These are phyloP conservation scores for Ormia ochracea DNA, from an alignment of 2,888 invertebrate genomes.

Conservation along the genomic window DNA sequence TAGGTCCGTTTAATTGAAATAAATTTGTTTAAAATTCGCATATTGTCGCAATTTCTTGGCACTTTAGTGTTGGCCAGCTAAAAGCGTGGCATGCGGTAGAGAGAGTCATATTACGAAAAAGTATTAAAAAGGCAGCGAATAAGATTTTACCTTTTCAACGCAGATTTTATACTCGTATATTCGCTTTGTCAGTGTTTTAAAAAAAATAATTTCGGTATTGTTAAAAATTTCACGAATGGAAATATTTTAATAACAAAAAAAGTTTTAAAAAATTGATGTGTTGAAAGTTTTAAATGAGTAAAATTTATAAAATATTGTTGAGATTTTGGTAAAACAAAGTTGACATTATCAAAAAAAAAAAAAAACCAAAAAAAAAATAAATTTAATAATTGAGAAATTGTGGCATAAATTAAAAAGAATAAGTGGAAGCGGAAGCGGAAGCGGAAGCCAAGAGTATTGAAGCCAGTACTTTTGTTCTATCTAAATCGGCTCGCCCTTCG, in stretches of 20 bases:
- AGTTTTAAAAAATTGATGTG: neutral
- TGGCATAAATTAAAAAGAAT: neutral
- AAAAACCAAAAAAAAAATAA: neutral
- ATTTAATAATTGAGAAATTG: neutral
- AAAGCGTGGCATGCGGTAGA: constrained; percentile 50
- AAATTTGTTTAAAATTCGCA: constrained; percentile 73
- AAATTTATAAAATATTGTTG: neutral
- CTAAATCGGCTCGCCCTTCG: too few species aligned
- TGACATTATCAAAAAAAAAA: neutral
- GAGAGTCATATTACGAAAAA: constrained; percentile 38
- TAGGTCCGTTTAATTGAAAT: constrained; percentile 37
- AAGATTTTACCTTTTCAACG: neutral
- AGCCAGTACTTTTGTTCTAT: too few species aligned
- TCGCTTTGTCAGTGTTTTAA: neutral
- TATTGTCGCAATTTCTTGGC: constrained; percentile 72
- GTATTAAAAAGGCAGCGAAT: neutral
- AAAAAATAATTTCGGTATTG: constrained; percentile 20
- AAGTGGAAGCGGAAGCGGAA: too few species aligned
- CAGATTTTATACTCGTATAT: neutral
- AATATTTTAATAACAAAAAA: neutral
- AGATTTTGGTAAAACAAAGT: neutral
- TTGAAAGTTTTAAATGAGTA: constrained; percentile 23
- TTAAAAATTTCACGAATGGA: neutral
- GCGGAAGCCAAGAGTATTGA: too few species aligned
- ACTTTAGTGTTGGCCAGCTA: constrained; percentile 68